Evolutionary conservation across 2,113 vertebrate species (phyloP).

Genomic region (Excalfactoria chinensis): DNA sequence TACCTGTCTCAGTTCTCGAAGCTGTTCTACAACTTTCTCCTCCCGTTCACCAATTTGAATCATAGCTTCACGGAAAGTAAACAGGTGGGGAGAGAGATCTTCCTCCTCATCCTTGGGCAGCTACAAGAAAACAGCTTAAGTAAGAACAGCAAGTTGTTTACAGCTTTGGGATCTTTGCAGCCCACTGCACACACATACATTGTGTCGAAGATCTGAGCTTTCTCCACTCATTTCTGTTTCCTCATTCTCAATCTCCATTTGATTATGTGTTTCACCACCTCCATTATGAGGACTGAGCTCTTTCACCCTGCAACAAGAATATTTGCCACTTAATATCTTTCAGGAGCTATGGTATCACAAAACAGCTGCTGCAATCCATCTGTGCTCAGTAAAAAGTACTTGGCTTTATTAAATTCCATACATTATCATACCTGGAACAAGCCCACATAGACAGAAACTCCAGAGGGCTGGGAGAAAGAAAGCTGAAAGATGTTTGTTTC

Average conservation of each 20-base stretch:
- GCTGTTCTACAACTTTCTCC: constrained; percentile 78
- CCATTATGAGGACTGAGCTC: constrained; percentile 78
- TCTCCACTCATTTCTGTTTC: constrained; percentile 40
- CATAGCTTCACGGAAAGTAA: constrained; percentile 77
- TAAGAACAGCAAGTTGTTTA: constrained; percentile 11
- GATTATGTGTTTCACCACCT: constrained; percentile 63
- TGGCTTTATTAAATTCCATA: neutral
- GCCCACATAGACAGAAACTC: neutral
- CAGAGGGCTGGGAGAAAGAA: neutral
- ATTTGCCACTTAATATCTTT: neutral
- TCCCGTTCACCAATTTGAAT: constrained; percentile 77
- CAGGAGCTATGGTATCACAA: neutral
- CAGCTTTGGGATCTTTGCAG: neutral
- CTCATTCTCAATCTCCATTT: constrained; percentile 78
- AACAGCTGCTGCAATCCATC: constrained; percentile 54
- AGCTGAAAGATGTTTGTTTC: neutral
- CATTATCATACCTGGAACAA: neutral
- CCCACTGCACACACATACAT: constrained; percentile 58
- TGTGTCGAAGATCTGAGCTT: neutral
- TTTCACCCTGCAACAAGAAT: constrained; percentile 78
- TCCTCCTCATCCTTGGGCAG: constrained; percentile 76
- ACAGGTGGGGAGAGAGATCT: constrained; percentile 75
- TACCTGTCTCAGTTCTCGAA: constrained; percentile 79
- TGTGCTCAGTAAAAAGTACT: neutral
- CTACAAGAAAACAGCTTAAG: constrained; percentile 49